phyloP scores from a whole-genome alignment of 2,113 vertebrate genomes.

The Nannobrachium achirus region DNA sequence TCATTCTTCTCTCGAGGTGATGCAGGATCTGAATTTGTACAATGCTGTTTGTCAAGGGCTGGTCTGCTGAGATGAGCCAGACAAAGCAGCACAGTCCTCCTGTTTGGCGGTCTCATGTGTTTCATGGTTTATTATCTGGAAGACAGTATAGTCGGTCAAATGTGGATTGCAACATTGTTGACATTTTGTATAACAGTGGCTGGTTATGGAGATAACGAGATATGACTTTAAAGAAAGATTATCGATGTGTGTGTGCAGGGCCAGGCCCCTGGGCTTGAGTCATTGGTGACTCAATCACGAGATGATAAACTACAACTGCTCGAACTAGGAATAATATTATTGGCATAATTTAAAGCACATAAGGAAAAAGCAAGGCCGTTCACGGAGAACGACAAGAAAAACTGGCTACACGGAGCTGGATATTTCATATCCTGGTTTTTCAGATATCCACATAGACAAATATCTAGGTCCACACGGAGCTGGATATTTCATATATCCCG shows the following conservation, averaged over 20 bases:
- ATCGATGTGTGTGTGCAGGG: neutral
- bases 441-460: too few relatives aligned
- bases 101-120: conserved; percentile 31
- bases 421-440: too few relatives aligned
- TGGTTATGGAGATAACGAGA: conserved; percentile 45
- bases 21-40: conserved; percentile 10
- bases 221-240: conserved; percentile 22
- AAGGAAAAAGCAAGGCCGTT: too few relatives aligned
- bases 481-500: too few relatives aligned
- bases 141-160: conserved; percentile 57
- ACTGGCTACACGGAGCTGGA: too few relatives aligned
- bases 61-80: conserved; percentile 35
- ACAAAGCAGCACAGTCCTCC: conserved; percentile 3
- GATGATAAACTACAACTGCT: too few relatives aligned
- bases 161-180: conserved; percentile 56
- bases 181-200: conserved; percentile 50
- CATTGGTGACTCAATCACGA: too few relatives aligned
- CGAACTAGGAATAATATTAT: too few relatives aligned
- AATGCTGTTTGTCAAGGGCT: conserved; percentile 54
- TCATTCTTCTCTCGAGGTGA: neutral
- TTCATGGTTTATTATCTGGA: conserved; percentile 62
- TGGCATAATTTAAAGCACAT: too few relatives aligned
- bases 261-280: too few relatives aligned
- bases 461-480: too few relatives aligned
- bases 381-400: too few relatives aligned